A percentile compares a stretch with the other conserved stretches of the same genome.
Evolutionary conservation across 2,113 vertebrate species (phyloP).

Genomic region (Misgurnus anguillicaudatus): DNA sequence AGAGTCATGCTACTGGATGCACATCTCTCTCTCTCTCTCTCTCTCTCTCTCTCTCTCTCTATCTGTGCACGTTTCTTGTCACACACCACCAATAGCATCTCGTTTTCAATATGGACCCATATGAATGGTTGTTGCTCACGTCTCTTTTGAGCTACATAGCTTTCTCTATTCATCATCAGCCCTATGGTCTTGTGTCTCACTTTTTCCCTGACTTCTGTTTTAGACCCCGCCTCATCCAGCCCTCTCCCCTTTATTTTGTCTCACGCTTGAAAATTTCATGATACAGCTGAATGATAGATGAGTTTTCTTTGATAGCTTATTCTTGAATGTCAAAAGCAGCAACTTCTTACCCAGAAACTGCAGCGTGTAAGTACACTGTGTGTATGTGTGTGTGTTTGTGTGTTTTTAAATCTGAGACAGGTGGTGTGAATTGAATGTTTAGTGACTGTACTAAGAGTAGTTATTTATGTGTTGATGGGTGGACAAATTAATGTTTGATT

Average conservation of each 20-base stretch:
- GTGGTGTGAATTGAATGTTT: too few relatives aligned
- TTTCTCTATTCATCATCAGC: conserved; percentile 44
- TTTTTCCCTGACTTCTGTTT: conserved; percentile 29
- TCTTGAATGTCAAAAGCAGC: conserved; percentile 52
- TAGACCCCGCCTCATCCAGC: conserved; percentile 38
- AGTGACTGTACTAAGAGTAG: too few relatives aligned
- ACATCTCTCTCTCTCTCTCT: conserved; percentile 31
- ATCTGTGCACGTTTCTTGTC: neutral
- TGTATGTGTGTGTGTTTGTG: conserved; percentile 9
- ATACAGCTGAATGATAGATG: conserved; percentile 69
- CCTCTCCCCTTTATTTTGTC: conserved; percentile 38
- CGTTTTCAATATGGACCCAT: conserved; percentile 52
- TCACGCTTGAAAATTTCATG: conserved; percentile 61
- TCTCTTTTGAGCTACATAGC: conserved; percentile 54
- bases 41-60: neutral
- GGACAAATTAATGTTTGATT: too few relatives aligned
- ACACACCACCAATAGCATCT: conserved; percentile 18
- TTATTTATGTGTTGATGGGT: too few relatives aligned
- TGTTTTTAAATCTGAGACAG: too few relatives aligned
- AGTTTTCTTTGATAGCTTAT: conserved; percentile 62
- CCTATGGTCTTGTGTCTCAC: conserved; percentile 37
- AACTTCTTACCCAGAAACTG: conserved; percentile 43
- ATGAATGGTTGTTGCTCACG: conserved; percentile 65
- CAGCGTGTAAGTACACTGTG: conserved; percentile 41
- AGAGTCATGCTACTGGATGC: conserved; percentile 27